Conservation (phyloP, 2,888 invertebrate genomes). For the Drosophila falleni region DNA sequence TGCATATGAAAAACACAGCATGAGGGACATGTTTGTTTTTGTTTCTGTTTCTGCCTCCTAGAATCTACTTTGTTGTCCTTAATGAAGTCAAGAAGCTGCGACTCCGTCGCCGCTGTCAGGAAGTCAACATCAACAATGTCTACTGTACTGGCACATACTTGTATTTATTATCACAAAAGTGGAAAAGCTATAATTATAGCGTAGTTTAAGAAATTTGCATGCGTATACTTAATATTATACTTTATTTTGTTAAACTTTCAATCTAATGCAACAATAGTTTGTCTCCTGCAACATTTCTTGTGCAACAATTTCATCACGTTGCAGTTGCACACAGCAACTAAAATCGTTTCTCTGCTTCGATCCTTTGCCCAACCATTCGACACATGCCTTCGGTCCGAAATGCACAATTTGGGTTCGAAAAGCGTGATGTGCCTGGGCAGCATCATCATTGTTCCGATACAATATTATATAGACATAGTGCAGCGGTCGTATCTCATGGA, state of each 20-base stretch:
- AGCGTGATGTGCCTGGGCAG: constrained; percentile 64
- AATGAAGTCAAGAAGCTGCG: constrained; percentile 78
- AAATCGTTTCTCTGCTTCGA: rapidly evolving
- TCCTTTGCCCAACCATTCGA: constrained; percentile 39
- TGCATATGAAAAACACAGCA: constrained; percentile 69
- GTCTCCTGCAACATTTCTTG: neutral
- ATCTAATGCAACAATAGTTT: constrained; percentile 41
- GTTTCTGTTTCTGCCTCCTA: constrained; percentile 17
- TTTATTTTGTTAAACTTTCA: constrained; percentile 21
- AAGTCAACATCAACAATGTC: constrained; percentile 18
- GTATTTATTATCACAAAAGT: constrained; percentile 44
- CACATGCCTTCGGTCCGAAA: constrained; percentile 33
- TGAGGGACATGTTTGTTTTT: constrained; percentile 7
- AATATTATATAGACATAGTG: constrained; percentile 65
- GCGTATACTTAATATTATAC: neutral
- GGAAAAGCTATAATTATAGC: constrained; percentile 20
- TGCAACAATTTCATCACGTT: neutral
- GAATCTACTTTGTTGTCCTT: constrained; percentile 45
- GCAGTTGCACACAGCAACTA: constrained; percentile 32
- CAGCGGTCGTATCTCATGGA: constrained; percentile 40
- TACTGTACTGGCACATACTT: constrained; percentile 7
- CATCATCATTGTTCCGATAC: constrained; percentile 77
- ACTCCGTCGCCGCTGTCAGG: constrained; percentile 5
- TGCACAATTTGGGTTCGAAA: constrained; percentile 6
- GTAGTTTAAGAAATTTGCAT: neutral